Base-by-base conservation (phyloP, 2,888 invertebrate species). In the Synergus laeviventris region DNA sequence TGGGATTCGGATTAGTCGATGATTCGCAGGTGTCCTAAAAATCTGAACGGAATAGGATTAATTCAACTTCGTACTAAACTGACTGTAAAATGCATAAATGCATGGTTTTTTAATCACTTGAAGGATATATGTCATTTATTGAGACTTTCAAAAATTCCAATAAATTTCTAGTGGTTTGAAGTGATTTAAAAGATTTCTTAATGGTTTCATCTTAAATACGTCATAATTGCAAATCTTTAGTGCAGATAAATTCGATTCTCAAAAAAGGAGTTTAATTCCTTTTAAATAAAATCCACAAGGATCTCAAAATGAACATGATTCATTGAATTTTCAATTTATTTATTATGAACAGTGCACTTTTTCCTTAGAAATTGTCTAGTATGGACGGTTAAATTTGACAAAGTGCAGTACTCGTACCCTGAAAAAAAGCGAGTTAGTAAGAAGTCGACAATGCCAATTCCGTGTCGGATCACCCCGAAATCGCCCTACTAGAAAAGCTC, bases 401-500 rank as follows among this genome's bases (percentile, higher is more conserved):
- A 66, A 66, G 45, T 66, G 66, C 66, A 16, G 21, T 16, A 24
- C 1, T 2, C 24, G 12, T 24, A 16, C 8, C 16, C 7, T 11
- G 8, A 7, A 45, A 45, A 45, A 64, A 31, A 45, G 24, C 21
- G 16, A 16, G 66, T n/a, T 45, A 24, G 16, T 66, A 42, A 16
- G 31, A 66, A 45, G 16, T 45, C 9, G 24, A 45, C 14, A 31
- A 66, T 24, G 21, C 36, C 73, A 70, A 16, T 78, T 60, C 73
- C 36, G 64, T 77, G 56, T 75, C 79, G 76, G 75, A 75, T 82
- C 83, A 84, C 77, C 84, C 81, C 84, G 76, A 77, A 70, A 83
- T 80, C 83, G 83, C 77, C 79, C 56, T 78, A 78, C 80, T 75
- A 82, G 84, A 79, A 83, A 78, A 82, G 83, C 81, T 81, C 79